These are phyloP conservation scores for Ephialtes manifestator DNA, from an alignment of 2,888 invertebrate species.

Conservation along the genomic window DNA sequence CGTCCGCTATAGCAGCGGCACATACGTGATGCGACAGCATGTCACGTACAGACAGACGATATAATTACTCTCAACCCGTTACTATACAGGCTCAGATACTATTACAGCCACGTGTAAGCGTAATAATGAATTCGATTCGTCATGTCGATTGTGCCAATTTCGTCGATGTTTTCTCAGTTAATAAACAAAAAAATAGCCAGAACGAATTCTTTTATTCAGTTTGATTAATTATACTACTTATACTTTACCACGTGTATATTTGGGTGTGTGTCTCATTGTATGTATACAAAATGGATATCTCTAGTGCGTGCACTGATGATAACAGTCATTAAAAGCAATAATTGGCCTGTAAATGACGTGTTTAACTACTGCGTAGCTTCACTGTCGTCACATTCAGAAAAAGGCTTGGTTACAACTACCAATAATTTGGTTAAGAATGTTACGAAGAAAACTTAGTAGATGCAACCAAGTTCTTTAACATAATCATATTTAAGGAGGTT, in stretches of 20 bases:
- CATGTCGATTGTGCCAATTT: slow-evolving; percentile 20
- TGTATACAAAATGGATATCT: not conserved
- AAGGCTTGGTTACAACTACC: no score
- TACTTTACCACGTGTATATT: not conserved
- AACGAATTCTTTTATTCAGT: slow-evolving; percentile 36
- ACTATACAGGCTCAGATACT: slow-evolving; percentile 12
- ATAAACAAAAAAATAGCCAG: slow-evolving; percentile 30
- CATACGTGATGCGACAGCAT: slow-evolving; percentile 52
- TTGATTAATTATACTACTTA: not conserved
- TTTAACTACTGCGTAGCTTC: not conserved
- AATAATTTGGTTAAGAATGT: no score
- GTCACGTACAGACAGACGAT: slow-evolving; percentile 61
- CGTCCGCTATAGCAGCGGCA: slow-evolving; percentile 29
- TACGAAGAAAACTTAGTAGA: no score
- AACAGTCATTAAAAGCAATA: slow-evolving; percentile 34
- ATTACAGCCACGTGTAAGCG: slow-evolving; percentile 1
- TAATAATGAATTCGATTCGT: slow-evolving; percentile 46
- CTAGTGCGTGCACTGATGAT: slow-evolving; percentile 4
- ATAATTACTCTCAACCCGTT: slow-evolving; percentile 56
- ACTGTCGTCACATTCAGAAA: not conserved
- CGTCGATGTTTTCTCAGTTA: slow-evolving; percentile 6
- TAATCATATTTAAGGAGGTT: no score
- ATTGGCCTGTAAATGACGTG: slow-evolving; percentile 16
- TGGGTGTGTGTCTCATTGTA: slow-evolving; percentile 1
- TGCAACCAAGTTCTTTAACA: no score